These are phyloP conservation scores for Dendrolimus kikuchii DNA, from an alignment of 1,140 invertebrate genomes.

Conservation along the genomic window DNA sequence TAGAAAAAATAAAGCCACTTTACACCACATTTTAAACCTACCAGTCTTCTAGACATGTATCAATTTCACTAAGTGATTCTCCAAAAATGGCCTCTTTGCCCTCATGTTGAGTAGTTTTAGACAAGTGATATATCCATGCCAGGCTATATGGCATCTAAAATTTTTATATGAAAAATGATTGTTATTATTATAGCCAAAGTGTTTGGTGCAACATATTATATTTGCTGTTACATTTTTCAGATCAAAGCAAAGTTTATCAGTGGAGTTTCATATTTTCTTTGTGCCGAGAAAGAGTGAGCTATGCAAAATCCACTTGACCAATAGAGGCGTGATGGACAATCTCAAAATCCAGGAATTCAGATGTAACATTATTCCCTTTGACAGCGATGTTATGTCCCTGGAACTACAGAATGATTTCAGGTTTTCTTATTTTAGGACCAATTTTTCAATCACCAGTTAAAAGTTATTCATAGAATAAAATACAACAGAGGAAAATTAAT, in stretches of 20 bases:
- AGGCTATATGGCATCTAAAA: no score
- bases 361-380: slow-evolving; percentile 92
- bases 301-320: slow-evolving; percentile 88
- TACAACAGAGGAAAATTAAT: no score
- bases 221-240: slow-evolving; percentile 21
- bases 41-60: no score
- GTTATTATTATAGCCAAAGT: no score
- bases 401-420: slow-evolving; percentile 86
- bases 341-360: slow-evolving; percentile 88
- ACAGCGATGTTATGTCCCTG: slow-evolving; percentile 94
- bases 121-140: no score
- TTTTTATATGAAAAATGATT: no score
- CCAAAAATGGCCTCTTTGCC: no score
- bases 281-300: slow-evolving; percentile 90
- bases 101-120: no score
- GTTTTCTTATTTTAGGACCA: slow-evolving; percentile 40
- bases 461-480: slow-evolving; percentile 2
- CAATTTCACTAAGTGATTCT: no score
- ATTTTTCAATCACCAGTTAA: slow-evolving; percentile 3
- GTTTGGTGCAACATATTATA: no score
- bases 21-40: no score
- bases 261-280: slow-evolving; percentile 87
- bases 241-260: slow-evolving; percentile 38
- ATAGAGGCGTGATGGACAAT: slow-evolving; percentile 85
- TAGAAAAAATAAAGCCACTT: no score